phyloP scores from a whole-genome alignment of 2,888 invertebrate genomes.

The Pasiphila rectangulata region DNA sequence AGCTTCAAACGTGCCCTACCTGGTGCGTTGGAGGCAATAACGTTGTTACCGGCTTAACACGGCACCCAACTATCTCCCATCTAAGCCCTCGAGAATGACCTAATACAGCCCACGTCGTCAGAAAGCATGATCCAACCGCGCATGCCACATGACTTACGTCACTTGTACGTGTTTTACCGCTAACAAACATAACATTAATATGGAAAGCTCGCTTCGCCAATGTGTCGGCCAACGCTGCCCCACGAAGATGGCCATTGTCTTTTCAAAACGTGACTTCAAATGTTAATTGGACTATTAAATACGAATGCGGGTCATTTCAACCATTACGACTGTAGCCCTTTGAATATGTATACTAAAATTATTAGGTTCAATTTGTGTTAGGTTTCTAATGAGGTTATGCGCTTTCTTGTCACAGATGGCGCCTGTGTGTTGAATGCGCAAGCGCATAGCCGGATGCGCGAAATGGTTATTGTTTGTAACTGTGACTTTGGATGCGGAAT shows the following conservation, averaged over 20 bases:
- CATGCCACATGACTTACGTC: constrained; percentile 70
- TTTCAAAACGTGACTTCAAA: constrained; percentile 78
- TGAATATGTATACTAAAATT: constrained; percentile 81
- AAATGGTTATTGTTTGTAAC: constrained; percentile 74
- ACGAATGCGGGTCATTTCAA: constrained; percentile 79
- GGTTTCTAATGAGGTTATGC: constrained; percentile 80
- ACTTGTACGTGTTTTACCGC: constrained; percentile 77
- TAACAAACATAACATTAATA: constrained; percentile 80
- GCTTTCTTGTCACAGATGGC: constrained; percentile 79
- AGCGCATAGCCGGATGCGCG: constrained; percentile 75
- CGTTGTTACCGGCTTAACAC: background rate
- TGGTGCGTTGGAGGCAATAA: too few species aligned
- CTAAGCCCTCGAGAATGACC: constrained; percentile 16
- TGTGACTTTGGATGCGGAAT: constrained; percentile 64
- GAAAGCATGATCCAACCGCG: constrained; percentile 50
- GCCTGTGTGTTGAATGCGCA: constrained; percentile 70
- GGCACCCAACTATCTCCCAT: background rate
- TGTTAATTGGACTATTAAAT: constrained; percentile 80
- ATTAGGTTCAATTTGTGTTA: constrained; percentile 78
- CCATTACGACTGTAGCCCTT: constrained; percentile 75
- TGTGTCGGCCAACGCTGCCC: constrained; percentile 77
- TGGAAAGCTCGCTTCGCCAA: constrained; percentile 75
- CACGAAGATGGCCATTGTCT: constrained; percentile 80
- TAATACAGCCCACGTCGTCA: constrained; percentile 50
- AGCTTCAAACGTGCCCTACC: too few species aligned